Base-by-base conservation (phyloP, 2,113 vertebrate genomes). In the Pholis gunnellus region DNA sequence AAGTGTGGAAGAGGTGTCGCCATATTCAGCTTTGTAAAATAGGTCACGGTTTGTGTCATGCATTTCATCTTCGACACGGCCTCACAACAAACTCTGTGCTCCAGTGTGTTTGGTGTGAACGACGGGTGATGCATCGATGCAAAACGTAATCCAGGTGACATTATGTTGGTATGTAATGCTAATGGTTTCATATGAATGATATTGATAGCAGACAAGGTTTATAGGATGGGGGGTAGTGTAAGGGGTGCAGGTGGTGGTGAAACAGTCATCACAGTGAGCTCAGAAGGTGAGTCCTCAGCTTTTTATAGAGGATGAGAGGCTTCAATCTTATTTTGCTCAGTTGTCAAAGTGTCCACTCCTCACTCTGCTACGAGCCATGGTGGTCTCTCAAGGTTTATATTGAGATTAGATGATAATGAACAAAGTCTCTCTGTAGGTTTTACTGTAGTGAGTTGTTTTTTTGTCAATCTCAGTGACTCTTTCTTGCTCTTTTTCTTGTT, bases 261-360 rank as follows among this genome's bases (percentile, higher is more conserved):
- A 54, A 69, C 36, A 72, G 84, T 72, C 84, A 79, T 91, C 90
- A 89, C 83, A 89, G 89, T 90, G 87, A 81, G 61, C 78, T 81
- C 57, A 75, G 29, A 50, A 60, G 36, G n/a, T 63, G 52, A 48
- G 44, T 72, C 59, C 36, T 70, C 27, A 3, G 40, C 25, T 69
- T 48, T 60, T 61, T 10, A 67, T 36, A 61, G 61, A 59, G 54
- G 17, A 42, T 31, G 31, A 34, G 29, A 34, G 54, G 60, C 38
- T 66, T 29, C 31, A 14, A 29, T 69, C 36, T 67, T 29, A 9
- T 52, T 46, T 38, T 2, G 3, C 20, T 42, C 22, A 29, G 29
- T 42, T 79, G 27, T 72, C 31, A 68, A 54, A 50, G 38, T 73
- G 20, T 78, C 54, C 18, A 18, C 36, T 27, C 48, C 48, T 57